Conservation (phyloP, 2,113 vertebrate species). For the human (Homo sapiens) region GRCh38 chr2:141003501-141004000, state of each 20-base stretch:
- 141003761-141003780: neutral
- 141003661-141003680: too few species aligned
- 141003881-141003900: neutral
- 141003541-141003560: too few species aligned
- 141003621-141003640: too few species aligned
- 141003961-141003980: neutral
- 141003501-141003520: too few species aligned
- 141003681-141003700: too few species aligned
- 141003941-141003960: neutral
- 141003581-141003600: too few species aligned
- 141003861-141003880: neutral
- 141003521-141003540: too few species aligned
- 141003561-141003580: too few species aligned
- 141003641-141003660: too few species aligned
- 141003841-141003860: neutral
- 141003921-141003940: neutral
- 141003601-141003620: too few species aligned
- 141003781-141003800: neutral
- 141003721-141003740: too few species aligned
- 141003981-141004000: neutral
- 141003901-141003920: neutral
- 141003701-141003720: too few species aligned
- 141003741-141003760: neutral
- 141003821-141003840: neutral
- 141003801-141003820: neutral